Base-by-base conservation (phyloP, 64 coral and sea anemone genomes). In the Orbicella faveolata region DNA sequence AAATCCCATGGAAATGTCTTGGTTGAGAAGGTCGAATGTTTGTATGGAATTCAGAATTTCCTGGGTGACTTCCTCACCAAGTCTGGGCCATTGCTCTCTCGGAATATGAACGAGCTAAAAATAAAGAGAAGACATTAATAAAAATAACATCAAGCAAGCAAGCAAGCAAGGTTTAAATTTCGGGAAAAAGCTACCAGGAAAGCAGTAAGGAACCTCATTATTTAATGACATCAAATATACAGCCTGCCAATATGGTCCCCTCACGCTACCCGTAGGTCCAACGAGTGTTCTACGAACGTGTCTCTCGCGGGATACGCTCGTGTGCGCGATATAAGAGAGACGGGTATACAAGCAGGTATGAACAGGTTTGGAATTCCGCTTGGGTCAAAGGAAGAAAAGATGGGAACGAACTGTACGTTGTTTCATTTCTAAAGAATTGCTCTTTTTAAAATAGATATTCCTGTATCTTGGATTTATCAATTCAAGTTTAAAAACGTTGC, bases 21-120 rank as follows among this genome's bases (percentile, higher is more conserved):
- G 86, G 92, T 89, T 68, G 18, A 93, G 78, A 30, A 89, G 87
- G 23, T 77, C 73, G 5, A 81, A 80, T 55, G 88, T 82, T 83
- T 93, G 87, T 48, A 89, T 78, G 9, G 88, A 89, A 66, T 93
- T 76, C 23, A 94, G 79, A 81, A 94, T 66, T 6, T 94, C 85
- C 64, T 80, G 79, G 52, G 92, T 89, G 10, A 94, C 37, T 54
- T 76, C 87, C 26, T 94, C 92, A 19, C 92, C 92, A 73, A 94
- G 61, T 78, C 83, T 80, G 26, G 92, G 92, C 92, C 92, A 94
- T 52, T 89, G 92, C 12, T 79, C 88, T 57, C 87, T 80, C 19
- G 92, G 87, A 37, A 94, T 52, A 17, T 88, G 78, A 68, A 88
- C 80, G 11, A 65, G 81, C 87, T 61, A 53, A 79, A 85, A 52